Conservation (phyloP, 2,113 vertebrate species). For the Loxodonta africana region DNA sequence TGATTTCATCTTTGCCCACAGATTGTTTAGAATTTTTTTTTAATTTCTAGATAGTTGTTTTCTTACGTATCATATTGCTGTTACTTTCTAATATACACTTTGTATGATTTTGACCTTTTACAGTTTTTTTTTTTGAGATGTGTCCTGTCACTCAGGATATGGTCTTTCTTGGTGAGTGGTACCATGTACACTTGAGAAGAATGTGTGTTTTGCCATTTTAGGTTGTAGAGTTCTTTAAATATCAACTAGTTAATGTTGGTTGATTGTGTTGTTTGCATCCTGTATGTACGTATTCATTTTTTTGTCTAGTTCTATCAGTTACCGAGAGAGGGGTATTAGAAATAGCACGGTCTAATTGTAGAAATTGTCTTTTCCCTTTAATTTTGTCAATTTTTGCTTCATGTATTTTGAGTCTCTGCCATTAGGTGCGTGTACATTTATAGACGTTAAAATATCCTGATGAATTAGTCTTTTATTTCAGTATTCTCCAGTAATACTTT, state of each 20-base stretch:
- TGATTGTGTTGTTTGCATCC: not conserved
- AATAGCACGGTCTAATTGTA: no score
- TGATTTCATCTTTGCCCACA: no score
- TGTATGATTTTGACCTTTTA: constrained; percentile 51
- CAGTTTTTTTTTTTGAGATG: constrained; percentile 14
- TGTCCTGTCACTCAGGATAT: not conserved
- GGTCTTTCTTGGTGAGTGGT: not conserved
- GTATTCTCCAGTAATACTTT: not conserved
- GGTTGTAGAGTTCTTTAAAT: not conserved
- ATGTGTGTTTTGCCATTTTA: constrained; percentile 19
- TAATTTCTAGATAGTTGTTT: constrained; percentile 37
- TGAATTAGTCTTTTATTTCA: not conserved
- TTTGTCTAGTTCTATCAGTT: constrained; percentile 14
- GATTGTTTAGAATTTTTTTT: not conserved
- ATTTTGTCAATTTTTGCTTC: no score
- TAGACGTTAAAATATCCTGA: constrained; percentile 7
- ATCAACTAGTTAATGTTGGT: not conserved
- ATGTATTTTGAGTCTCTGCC: not conserved
- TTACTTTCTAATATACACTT: not conserved
- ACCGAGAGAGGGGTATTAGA: no score
- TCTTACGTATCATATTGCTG: not conserved
- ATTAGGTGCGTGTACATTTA: not conserved
- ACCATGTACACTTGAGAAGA: constrained; percentile 1
- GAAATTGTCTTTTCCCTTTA: no score
- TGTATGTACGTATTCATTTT: not conserved